Base-by-base conservation (phyloP, 1,140 invertebrate species). In the Neomicropteryx cornuta region DNA sequence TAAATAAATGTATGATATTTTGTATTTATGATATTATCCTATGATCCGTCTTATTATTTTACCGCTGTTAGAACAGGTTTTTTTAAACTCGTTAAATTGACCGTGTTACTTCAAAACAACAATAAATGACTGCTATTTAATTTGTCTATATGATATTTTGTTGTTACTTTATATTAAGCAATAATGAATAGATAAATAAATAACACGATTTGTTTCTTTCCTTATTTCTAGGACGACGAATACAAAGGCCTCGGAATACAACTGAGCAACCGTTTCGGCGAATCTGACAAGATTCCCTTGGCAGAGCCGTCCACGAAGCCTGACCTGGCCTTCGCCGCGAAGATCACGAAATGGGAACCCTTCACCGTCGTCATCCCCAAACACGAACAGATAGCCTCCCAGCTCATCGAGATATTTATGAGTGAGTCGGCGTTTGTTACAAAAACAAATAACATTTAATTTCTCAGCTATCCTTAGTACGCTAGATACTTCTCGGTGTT, bases 281-380 rank as follows among this genome's bases (percentile, higher is more conserved):
- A 64, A 5, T 72, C 72, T 8, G 64, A 72, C 0, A 66, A 62
- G 27, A 67, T 86, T n/a, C 66, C 68, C 0, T 71, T 85, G 1
- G 69, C 70, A 4, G 66, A 76, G 39, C 83, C 84, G 39, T 67
- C 72, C 0, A 58, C 85, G 5, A n/a, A n/a, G n/a, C 84, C 84
- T 0, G 73, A 83, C 53, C 49, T 87, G 2, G 69, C 67, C 2
- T 52, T 81, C 18, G 75, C 81, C 5, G 58, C 82, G 64, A 61
- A 76, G 38, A 58, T 87, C 30, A 68, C 66, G 14, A 75, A 80
- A 39, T 71, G 76, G 21, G 76, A 75, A 1, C 71, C 77, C 46
- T 87, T 87, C 55, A 85, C 83, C 0, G 62, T 85, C 10, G 87
- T 87, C 51, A 71, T 86, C 29, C 79, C 79, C 0, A 69, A 71